phyloP scores from a whole-genome alignment of 2,113 vertebrate genomes.

The Baryphthengus martii region DNA sequence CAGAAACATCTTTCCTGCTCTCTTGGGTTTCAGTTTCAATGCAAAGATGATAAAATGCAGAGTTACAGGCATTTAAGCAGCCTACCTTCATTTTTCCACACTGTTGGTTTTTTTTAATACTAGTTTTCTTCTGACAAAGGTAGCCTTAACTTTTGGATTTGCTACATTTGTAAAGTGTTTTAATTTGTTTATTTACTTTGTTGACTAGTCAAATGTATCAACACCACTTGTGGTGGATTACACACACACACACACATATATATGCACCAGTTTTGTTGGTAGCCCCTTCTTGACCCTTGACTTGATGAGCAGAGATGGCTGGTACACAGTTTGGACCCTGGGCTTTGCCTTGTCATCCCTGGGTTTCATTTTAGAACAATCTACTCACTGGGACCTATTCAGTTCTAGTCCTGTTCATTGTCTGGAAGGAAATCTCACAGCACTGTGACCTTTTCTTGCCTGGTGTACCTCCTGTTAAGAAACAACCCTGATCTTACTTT shows the following conservation, averaged over 20 bases:
- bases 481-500: neutral
- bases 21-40: neutral
- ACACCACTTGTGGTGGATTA: neutral
- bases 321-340: neutral
- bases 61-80: neutral
- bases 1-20: neutral
- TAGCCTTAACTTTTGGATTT: neutral
- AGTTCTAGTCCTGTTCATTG: neutral
- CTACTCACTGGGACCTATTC: neutral
- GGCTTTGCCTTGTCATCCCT: neutral
- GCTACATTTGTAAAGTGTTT: neutral
- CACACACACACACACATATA: rapidly evolving
- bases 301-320: neutral
- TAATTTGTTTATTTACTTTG: neutral
- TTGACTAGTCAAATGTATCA: neutral
- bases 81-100: neutral
- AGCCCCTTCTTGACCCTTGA: neutral
- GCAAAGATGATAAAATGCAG: neutral
- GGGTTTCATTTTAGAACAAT: neutral
- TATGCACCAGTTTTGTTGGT: neutral
- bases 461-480: neutral
- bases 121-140: neutral
- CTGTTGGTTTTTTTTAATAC: neutral
- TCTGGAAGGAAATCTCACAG: neutral
- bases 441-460: neutral